Conservation (phyloP, 2,888 invertebrate species). For the Drosophila neotestacea region DNA sequence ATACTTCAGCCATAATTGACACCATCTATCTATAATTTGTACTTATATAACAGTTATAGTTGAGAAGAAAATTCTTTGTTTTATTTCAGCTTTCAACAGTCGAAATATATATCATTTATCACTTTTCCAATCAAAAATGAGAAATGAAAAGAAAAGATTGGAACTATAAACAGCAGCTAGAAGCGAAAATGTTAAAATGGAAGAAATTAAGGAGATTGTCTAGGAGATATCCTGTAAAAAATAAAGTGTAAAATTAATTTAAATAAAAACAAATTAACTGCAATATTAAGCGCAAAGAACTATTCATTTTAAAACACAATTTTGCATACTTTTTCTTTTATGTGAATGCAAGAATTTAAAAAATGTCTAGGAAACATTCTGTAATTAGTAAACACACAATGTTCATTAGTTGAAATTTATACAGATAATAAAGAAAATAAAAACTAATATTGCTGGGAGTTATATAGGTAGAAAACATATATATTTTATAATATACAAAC, state of each 20-base stretch:
- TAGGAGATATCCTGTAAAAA: background rate
- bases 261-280: background rate
- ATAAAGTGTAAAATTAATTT: background rate
- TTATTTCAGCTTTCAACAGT: background rate
- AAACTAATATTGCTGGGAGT: too few species aligned
- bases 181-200: background rate
- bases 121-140: conserved; percentile 16
- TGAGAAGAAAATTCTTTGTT: background rate
- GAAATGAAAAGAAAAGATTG: background rate
- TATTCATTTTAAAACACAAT: too few species aligned
- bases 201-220: background rate
- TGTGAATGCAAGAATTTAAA: too few species aligned
- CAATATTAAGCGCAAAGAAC: too few species aligned
- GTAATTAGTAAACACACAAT: too few species aligned
- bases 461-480: too few species aligned
- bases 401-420: too few species aligned
- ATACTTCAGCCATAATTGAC: background rate
- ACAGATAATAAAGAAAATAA: too few species aligned
- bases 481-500: too few species aligned
- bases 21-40: background rate
- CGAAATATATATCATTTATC: conserved; percentile 7
- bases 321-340: too few species aligned
- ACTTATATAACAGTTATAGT: background rate
- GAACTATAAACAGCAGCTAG: too few species aligned
- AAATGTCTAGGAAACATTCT: too few species aligned